phyloP scores from a whole-genome alignment of 2,888 invertebrate species.

The Priocnemis perturbator region DNA sequence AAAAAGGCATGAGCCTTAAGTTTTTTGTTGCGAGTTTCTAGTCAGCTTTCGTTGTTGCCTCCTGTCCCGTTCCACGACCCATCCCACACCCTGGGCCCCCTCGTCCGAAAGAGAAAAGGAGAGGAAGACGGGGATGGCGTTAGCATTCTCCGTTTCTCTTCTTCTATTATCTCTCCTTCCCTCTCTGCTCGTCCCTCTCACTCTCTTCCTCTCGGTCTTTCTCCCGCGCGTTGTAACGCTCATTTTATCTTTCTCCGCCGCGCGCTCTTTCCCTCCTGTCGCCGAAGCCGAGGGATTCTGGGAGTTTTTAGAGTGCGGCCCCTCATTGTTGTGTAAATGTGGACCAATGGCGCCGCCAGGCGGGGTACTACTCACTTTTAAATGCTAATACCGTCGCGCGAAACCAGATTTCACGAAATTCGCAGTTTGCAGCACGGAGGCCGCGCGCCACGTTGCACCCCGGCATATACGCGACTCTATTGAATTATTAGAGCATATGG shows the following conservation, averaged over 20 bases:
- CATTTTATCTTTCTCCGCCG: conserved; percentile 43
- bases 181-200: conserved; percentile 26
- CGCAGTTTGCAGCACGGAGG: conserved; percentile 42
- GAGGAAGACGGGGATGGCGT: conserved; percentile 58
- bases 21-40: conserved; percentile 62
- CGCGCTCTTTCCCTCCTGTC: conserved; percentile 49
- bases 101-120: conserved; percentile 24
- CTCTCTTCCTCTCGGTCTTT: conserved; percentile 59
- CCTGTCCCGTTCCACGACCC: conserved; percentile 46
- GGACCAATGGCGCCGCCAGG: conserved; percentile 73
- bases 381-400: conserved; percentile 70
- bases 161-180: conserved; percentile 27
- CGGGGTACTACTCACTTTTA: conserved; percentile 66
- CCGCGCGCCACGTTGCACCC: conserved; percentile 25
- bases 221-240: conserved; percentile 14
- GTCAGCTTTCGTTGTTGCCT: conserved; percentile 53
- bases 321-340: conserved; percentile 75
- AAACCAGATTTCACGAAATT: conserved; percentile 70
- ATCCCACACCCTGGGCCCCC: conserved; percentile 7
- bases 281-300: conserved; percentile 67
- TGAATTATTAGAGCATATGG: conserved; percentile 42
- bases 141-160: conserved; percentile 47
- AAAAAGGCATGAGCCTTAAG: conserved; percentile 56
- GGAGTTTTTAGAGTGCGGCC: conserved; percentile 72
- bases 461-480: conserved; percentile 28